These are phyloP conservation scores for Hoplostethus mediterraneus DNA, from an alignment of 2,797 vertebrate species.

Conservation along the genomic window DNA sequence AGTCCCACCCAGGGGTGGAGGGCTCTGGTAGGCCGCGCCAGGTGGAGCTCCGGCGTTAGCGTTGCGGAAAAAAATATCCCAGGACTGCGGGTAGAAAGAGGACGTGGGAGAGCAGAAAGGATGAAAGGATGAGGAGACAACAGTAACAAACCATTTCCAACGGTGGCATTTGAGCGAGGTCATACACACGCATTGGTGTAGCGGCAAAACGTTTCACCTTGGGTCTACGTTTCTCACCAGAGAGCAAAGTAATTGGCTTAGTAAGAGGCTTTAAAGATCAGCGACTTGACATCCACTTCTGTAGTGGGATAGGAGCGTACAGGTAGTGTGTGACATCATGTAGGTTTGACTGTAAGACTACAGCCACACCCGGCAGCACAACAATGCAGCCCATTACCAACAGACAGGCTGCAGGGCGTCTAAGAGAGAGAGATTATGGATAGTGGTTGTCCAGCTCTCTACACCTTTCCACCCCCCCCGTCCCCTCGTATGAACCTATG, in stretches of 20 bases:
- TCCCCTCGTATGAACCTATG: no score
- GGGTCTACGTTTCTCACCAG: conserved; percentile 9
- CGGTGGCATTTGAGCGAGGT: no score
- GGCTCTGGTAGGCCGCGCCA: conserved; percentile 92
- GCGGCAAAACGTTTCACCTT: conserved; percentile 1
- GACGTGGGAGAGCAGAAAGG: conserved; percentile 44
- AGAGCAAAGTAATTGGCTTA: conserved; percentile 31
- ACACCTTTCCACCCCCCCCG: no score
- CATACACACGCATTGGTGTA: background rate
- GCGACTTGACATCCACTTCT: background rate
- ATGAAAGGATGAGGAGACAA: conserved; percentile 62
- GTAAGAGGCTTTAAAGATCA: conserved; percentile 36
- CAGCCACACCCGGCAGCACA: background rate
- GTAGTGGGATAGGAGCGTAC: conserved; percentile 7
- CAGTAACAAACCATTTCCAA: background rate
- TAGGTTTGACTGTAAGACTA: background rate
- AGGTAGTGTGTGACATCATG: conserved; percentile 11
- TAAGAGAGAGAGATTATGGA: no score
- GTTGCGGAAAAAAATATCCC: conserved; percentile 96
- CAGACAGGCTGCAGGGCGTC: background rate
- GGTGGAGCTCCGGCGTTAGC: conserved; percentile 89
- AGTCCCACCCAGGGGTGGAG: conserved; percentile 80
- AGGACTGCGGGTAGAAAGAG: conserved; percentile 84
- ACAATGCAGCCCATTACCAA: background rate
- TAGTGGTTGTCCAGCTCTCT: no score